Base-by-base conservation (phyloP, 2,113 vertebrate genomes). In the Condylura cristata region DNA sequence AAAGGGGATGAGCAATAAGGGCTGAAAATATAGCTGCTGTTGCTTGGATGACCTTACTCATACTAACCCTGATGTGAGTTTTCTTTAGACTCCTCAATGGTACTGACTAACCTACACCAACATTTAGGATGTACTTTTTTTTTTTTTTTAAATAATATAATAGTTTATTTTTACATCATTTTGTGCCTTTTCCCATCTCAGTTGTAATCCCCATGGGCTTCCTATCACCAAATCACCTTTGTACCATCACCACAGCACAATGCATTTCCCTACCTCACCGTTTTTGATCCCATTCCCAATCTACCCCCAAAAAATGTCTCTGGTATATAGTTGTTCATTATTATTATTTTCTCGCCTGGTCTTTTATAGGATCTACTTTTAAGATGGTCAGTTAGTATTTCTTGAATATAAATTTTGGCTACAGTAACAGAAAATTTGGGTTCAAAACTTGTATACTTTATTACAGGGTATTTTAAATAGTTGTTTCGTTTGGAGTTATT, bases 391-490 rank as follows among this genome's bases (percentile, higher is more conserved):
- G 92, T 94, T 96, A 94, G 78, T 96, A 93, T 93, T 92, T 93
- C 93, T 93, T 86, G 61, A 93, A 94, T 74, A 94, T 96, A 96
- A 91, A 91, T 76, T 71, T 95, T 96, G 94, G 93, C 94, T 60
- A 51, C 80, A 90, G 51, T 82, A 75, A 79, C 81, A 96, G 95
- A 81, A 92, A 97, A 94, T 86, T 96, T 92, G 83, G 96, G 92
- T 96, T 95, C 94, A 93, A 97, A 96, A 95, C 74, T 94, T 95
- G 5, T 44, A 44, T 96, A 90, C 87, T 96, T 88, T 94, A 94
- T 71, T 89, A 13, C 44, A 61, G 96, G 76, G 94, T 66, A 94
- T 96, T 93, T 93, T 94, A 96, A 96, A 95, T 28, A 61, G 68
- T 37, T 16, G 30, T 83, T 96, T 95, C 81, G 78, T 88, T 95